Evolutionary conservation across 2,797 vertebrate species (phyloP), one percentile per base, ranked within the genome.

Genomic region (Eidolon dupreanum): DNA sequence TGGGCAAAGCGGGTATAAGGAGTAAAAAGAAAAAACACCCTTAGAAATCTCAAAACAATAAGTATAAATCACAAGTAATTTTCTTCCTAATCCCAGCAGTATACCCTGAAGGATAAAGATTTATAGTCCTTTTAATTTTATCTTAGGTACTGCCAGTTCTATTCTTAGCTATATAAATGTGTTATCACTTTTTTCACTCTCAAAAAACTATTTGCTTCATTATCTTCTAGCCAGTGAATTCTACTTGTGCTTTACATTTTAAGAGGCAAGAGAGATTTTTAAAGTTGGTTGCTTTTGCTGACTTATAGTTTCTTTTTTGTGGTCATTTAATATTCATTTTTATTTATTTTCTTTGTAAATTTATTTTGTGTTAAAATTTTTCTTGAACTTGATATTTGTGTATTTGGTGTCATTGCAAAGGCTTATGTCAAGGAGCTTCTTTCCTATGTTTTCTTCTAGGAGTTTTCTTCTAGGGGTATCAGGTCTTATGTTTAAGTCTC

Each of bases 101-200:
- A 33, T 79, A 79, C 24, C n/a, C 38, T 88, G 88, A 90, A 94
- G 55, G 59, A 91, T 75, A 95, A 86, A 88, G 83, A 96, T 89
- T 97, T 95, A 93, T 55, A 46, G n/a, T 85, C 33, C 26, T 90
- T 93, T 10, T 79, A 94, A 97, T 95, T 95, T 97, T 97, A 88
- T 95, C 59, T 93, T 94, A 63, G 74, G 33, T 82, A 43, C 22
- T 57, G 38, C 11, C 77, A 59, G 74, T 94, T 96, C 85, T 96
- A 93, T 94, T 93, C 73, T 96, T 94, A 88, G 93, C 46, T 88
- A n/a, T 86, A 87, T 41, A 86, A 92, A 75, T 41, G 78, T 70
- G 46, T 83, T 78, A 89, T 31, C 28, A 46, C 66, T 79, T 88
- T 82, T 94, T 93, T 92, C 41, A 88, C 19, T 94, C 73, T 88